Conservation (phyloP, 1,140 invertebrate species). For the Caerostris darwini region DNA sequence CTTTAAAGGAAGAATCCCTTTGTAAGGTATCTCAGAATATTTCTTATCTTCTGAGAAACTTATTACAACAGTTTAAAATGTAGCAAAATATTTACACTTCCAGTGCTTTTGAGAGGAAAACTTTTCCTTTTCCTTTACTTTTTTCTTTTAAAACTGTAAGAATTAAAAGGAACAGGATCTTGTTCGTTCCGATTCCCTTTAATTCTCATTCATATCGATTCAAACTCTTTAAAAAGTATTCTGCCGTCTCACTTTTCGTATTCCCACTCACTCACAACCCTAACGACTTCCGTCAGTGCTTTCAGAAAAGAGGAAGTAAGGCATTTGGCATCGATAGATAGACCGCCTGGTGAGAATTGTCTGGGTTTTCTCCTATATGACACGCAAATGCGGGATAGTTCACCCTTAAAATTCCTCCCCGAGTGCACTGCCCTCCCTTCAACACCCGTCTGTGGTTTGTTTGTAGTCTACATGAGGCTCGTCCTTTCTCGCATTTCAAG, state of each 20-base stretch:
- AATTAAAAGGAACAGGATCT: background rate
- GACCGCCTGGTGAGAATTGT: too few species aligned
- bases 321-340: too few species aligned
- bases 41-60: background rate
- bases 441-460: too few species aligned
- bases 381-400: too few species aligned
- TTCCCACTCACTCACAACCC: slow-evolving; percentile 8
- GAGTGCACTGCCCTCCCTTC: too few species aligned
- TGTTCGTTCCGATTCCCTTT: slow-evolving; percentile 29
- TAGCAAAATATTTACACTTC: background rate
- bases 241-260: slow-evolving; percentile 24
- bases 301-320: too few species aligned
- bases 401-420: too few species aligned
- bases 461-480: too few species aligned
- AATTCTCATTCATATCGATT: slow-evolving; percentile 65
- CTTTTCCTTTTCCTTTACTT: background rate
- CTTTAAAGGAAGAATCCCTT: too few species aligned
- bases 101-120: background rate
- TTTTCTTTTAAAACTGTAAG: background rate
- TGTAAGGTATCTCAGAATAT: too few species aligned
- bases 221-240: slow-evolving; percentile 47
- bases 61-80: slow-evolving; percentile 13
- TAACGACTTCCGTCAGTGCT: background rate
- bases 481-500: too few species aligned
- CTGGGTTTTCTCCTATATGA: too few species aligned